Conservation (phyloP, 2,888 invertebrate species). For the Tiliacea citrago region DNA sequence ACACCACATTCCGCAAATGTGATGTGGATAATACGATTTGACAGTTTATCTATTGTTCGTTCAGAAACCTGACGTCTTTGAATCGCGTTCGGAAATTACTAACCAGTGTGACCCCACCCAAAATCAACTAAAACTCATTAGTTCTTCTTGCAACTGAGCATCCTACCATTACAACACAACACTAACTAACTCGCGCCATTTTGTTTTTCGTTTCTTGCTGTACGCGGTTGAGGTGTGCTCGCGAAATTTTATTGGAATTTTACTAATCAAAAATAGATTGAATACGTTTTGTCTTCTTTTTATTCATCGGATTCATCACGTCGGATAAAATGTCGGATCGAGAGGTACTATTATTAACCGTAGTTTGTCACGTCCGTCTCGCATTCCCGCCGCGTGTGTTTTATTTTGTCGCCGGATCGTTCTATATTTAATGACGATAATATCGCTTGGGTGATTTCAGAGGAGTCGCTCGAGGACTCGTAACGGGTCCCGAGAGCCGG, state of each 20-base stretch:
- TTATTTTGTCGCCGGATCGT: constrained; percentile 75
- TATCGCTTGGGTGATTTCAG: constrained; percentile 81
- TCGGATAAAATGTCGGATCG: constrained; percentile 86
- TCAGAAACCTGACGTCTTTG: not conserved
- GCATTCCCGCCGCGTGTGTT: constrained; percentile 82
- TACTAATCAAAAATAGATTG: constrained; percentile 79
- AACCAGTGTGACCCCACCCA: not conserved
- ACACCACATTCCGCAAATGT: constrained; percentile 71
- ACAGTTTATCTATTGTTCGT: not conserved
- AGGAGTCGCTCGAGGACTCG: constrained; percentile 89
- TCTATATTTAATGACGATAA: constrained; percentile 70
- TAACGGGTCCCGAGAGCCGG: constrained; percentile 88
- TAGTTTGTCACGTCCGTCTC: constrained; percentile 67
- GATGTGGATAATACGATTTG: constrained; percentile 59
- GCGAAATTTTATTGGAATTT: constrained; percentile 75
- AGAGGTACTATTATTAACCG: constrained; percentile 86
- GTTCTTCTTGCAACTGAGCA: not conserved
- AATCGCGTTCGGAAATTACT: constrained; percentile 29
- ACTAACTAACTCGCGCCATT: constrained; percentile 77
- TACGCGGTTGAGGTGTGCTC: constrained; percentile 73
- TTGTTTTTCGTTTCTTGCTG: constrained; percentile 80
- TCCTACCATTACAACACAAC: constrained; percentile 25
- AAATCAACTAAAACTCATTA: constrained; percentile 15
- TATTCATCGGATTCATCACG: constrained; percentile 73
- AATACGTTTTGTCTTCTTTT: constrained; percentile 77